Evolutionary conservation across 2,113 vertebrate species (phyloP), one percentile per base, ranked within the genome.

Genomic region (Laterallus jamaicensis): DNA sequence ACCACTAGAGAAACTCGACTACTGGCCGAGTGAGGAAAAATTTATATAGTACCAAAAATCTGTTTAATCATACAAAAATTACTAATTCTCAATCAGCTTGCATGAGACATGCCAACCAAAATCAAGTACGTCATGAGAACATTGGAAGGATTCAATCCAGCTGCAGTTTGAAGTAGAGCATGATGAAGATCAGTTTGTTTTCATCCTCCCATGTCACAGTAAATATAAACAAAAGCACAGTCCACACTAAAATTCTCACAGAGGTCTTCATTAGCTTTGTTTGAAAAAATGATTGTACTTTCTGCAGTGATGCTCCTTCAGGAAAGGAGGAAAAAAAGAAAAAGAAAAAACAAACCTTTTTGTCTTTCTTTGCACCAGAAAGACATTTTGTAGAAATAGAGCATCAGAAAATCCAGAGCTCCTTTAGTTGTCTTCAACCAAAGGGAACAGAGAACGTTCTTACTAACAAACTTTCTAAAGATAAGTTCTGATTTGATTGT

Each of bases 281-380:
- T 97, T 98, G 47, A 31, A 95, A 95, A 98, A 96, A 95, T 77
- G 82, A 90, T 71, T 79, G 66, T 87, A 86, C 94, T 96, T 97
- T 97, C 88, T 97, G 67, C 74, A 96, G 73, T 93, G 83, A 88
- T 92, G 31, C 17, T 87, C 71, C 67, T 84, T 84, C 67, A 92
- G 90, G 88, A 97, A 67, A 83, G 59, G 54, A 47, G 17, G 15
- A 47, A 47, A 19, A 19, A 19, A 97, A 97, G 90, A 44, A 66
- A 93, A 86, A 40, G 18, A 47, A 47, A 97, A 97, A 91, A 47
- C 63, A 93, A 86, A 40, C 81, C 84, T 87, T 70, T 64, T 58
- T 95, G n/a, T 21, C 67, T 56, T 94, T 86, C 84, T 97, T 92
- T 94, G 76, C 63, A 93, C 86, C 74, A 66, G 90, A 97, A 96